These are phyloP conservation scores for Trididemnum miniatum DNA, from an alignment of 23 tunicate genomes.

Conservation along the genomic window DNA sequence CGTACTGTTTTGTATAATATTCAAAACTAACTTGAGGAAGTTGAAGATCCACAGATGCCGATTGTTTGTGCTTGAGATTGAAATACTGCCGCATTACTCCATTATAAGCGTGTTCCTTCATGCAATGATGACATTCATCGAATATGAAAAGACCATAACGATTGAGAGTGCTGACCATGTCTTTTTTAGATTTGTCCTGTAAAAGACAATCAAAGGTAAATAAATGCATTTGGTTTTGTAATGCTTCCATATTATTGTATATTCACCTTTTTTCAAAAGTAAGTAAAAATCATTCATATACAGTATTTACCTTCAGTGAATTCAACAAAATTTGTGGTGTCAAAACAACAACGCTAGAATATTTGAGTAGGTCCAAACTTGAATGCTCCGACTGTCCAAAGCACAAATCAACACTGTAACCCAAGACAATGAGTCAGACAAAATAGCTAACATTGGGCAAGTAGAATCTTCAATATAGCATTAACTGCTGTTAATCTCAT, in stretches of 20 bases:
- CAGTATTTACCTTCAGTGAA: too few species aligned
- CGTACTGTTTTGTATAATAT: too few species aligned
- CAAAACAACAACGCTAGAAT: not conserved
- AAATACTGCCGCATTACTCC: constrained; percentile 43
- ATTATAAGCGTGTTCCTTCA: constrained; percentile 34
- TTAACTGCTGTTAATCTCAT: too few species aligned
- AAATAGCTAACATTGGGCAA: too few species aligned
- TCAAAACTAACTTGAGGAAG: too few species aligned
- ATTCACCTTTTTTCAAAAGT: too few species aligned
- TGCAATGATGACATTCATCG: constrained; percentile 74
- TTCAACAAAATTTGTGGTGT: constrained; percentile 22
- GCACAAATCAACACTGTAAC: constrained; percentile 1
- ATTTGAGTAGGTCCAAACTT: not conserved
- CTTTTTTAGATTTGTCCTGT: constrained; percentile 17
- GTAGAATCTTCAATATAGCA: too few species aligned
- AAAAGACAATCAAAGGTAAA: too few species aligned
- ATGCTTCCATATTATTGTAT: too few species aligned
- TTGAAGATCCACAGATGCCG: not conserved
- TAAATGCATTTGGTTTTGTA: too few species aligned
- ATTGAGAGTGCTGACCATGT: not conserved
- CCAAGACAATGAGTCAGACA: not conserved
- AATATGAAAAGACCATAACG: constrained; percentile 35
- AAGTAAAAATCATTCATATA: too few species aligned
- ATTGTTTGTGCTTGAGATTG: not conserved
- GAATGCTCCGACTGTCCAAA: not conserved